Base-by-base conservation (phyloP, 2,797 vertebrate genomes). In the Meriones psammophilus region DNA sequence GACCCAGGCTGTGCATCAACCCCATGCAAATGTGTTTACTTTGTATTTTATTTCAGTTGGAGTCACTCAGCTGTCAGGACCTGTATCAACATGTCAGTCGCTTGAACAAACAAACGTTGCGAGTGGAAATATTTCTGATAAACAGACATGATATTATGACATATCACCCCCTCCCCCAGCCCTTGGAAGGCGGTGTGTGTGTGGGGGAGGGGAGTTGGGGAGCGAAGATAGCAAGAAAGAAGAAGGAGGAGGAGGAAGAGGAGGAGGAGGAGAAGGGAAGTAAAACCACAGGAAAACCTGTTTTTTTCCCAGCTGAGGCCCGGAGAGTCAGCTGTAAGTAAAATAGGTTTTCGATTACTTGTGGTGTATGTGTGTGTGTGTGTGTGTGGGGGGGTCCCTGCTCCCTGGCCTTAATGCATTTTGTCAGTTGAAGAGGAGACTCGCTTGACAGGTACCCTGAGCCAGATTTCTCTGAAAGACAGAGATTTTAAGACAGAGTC, bases 21-120 rank as follows among this genome's bases (percentile, higher is more conserved):
- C 96, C 17, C 98, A 98, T 98, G 98, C 98, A 98, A 98, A 98
- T 98, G 94, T 98, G 98, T 98, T 98, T 98, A 98, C 98, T 98
- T 98, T 98, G 96, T 94, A 95, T 98, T 98, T 98, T 98, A 97
- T 98, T 98, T 98, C 97, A 86, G 95, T 97, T 89, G 58, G 39
- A 96, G 96, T 98, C 96, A 80, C 60, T 96, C 96, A 97, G 97
- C 98, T 98, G 98, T 98, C 98, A 98, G 98, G 95, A 96, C 86
- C 69, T 98, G 74, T 97, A 97, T 98, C 98, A 98, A 98, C 98
- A 98, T 98, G 97, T 98, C 98, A 98, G 94, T 94, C 79, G 96
- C 97, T 96, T 98, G 98, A 96, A 96, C 97, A 98, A 98, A 98
- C 98, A 98, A 97, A 98, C 89, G 20, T 97, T 98, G 94, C 96